These are phyloP conservation scores for Patiria miniata DNA, from an alignment of 35 echinoderm and acorn worm species.

Conservation along the genomic window DNA sequence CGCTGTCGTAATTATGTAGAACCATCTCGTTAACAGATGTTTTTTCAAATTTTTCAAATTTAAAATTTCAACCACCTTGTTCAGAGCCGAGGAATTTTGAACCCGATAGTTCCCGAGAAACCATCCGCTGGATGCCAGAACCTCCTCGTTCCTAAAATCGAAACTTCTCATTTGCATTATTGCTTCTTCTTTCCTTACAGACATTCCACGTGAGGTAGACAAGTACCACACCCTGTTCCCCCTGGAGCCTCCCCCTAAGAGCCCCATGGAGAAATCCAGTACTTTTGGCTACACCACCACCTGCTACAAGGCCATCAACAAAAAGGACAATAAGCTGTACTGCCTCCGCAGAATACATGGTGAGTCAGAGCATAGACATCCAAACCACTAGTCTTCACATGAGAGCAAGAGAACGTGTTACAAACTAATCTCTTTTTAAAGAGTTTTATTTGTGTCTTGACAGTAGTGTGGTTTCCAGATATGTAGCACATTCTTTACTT, in stretches of 20 bases:
- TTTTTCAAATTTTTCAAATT: no score
- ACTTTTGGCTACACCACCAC: slow-evolving; percentile 97
- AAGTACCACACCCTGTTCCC: slow-evolving; percentile 94
- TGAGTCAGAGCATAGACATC: slow-evolving; percentile 39
- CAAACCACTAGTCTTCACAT: background rate
- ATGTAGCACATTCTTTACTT: no score
- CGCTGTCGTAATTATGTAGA: no score
- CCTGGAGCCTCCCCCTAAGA: slow-evolving; percentile 79
- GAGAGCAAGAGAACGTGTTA: background rate
- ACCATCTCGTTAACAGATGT: no score
- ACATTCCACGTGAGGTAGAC: slow-evolving; percentile 87
- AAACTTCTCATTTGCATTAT: no score
- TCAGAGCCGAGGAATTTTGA: no score
- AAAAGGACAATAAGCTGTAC: slow-evolving; percentile 94
- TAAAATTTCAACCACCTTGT: no score
- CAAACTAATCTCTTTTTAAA: background rate
- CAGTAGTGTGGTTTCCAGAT: background rate
- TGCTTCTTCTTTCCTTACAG: slow-evolving; percentile 22
- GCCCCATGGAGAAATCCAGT: slow-evolving; percentile 95
- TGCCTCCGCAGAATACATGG: slow-evolving; percentile 94
- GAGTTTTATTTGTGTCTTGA: background rate
- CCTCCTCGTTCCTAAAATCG: no score
- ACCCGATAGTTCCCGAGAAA: no score
- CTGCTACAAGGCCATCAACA: slow-evolving; percentile 98
- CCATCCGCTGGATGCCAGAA: no score